Base-by-base conservation (phyloP, 2,888 invertebrate genomes). In the Noctua janthina region DNA sequence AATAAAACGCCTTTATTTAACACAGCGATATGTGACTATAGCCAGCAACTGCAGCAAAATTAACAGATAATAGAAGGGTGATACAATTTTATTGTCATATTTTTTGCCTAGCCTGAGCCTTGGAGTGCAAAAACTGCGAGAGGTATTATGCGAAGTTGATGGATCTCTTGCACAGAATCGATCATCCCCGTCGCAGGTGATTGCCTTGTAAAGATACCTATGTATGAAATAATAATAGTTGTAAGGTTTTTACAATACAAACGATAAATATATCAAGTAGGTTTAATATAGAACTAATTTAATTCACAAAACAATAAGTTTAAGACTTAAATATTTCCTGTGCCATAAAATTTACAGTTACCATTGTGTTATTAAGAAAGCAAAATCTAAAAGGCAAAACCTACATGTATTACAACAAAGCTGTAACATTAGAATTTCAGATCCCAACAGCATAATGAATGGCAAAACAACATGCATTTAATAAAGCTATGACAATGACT, bases 401-500 rank as follows among this genome's bases (percentile, higher is more conserved):
- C 17, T 77, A 88, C 79, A 79, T 79, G 66, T 64, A 76, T 73
- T 78, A 84, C 75, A 68, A 74, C 75, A 71, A 74, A 67, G 74
- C 73, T 46, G 35, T 75, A 64, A 20, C 73, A 87, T 86, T 82
- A 71, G 81, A 83, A 89, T 89, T 86, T 86, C 80, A 88, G 82
- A 87, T 84, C 49, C 56, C 74, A 82, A 82, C 79, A 80, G 82
- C 77, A 67, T 90, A 89, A 89, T 89, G 86, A 88, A 90, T 86
- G 81, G 78, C 76, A 83, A 87, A 85, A 87, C 88, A 88, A 82
- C 79, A 88, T 90, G 84, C 85, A 86, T 88, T 90, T 87, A 90
- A 90, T 90, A 91, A 90, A 84, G 89, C 89, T 87, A 89, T 82
- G 89, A 92, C 90, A 89, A 92, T 90, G 92, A 92, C 88, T 90